These are phyloP conservation scores for Drosophila cracens DNA, from an alignment of 2,888 invertebrate species.

Conservation along the genomic window DNA sequence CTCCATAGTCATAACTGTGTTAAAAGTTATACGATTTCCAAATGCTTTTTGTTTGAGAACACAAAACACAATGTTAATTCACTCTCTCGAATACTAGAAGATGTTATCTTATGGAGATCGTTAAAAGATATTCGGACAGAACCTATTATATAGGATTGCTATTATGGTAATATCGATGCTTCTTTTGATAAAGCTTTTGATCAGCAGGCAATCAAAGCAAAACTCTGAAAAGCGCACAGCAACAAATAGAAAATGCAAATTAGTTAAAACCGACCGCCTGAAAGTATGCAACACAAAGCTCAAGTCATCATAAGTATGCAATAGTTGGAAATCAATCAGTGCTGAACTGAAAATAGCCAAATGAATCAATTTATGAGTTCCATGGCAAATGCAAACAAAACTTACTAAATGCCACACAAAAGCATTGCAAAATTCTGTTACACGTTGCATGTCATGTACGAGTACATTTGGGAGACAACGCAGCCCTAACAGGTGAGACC, in stretches of 20 bases:
- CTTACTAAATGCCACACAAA: neutral
- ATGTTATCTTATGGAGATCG: neutral
- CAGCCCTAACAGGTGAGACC: constrained; percentile 5
- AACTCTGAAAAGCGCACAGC: constrained; percentile 9
- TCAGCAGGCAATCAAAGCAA: neutral
- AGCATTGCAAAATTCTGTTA: constrained; percentile 15
- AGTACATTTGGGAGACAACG: constrained; percentile 17
- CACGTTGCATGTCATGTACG: constrained; percentile 29
- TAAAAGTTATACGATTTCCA: neutral
- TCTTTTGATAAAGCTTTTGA: neutral
- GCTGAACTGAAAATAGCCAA: neutral
- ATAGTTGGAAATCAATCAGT: neutral
- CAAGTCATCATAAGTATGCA: constrained; percentile 12
- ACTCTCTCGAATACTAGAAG: neutral
- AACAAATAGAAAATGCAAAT: neutral
- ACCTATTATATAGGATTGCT: neutral
- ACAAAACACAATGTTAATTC: neutral
- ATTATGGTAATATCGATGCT: neutral
- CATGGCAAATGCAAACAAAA: neutral
- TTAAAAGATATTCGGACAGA: neutral
- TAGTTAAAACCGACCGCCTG: neutral
- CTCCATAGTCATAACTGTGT: neutral
- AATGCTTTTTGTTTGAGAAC: too few relatives aligned
- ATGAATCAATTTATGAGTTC: neutral
- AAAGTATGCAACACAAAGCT: constrained; percentile 22